A percentile compares a stretch with the other conserved stretches of the same genome.
Evolutionary conservation across 2,113 vertebrate species (phyloP).

Genomic region (Columba livia): DNA sequence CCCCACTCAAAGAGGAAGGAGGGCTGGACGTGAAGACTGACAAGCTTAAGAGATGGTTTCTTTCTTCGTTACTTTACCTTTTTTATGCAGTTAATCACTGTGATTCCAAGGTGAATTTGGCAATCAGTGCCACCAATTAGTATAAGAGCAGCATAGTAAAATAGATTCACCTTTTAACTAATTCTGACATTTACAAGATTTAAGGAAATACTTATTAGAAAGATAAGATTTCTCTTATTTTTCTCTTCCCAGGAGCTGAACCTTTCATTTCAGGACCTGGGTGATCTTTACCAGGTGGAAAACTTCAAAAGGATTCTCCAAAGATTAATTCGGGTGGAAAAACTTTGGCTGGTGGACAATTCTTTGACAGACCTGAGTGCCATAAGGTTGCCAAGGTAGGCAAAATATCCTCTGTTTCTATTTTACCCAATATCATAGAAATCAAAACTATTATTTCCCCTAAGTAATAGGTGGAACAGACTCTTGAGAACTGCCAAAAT

Average conservation of each 20-base stretch:
- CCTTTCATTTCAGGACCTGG: conserved; percentile 93
- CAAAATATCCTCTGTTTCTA: neutral
- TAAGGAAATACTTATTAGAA: neutral
- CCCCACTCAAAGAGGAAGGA: neutral
- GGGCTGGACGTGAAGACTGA: neutral
- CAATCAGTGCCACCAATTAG: neutral
- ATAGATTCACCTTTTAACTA: neutral
- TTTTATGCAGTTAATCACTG: neutral
- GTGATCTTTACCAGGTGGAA: conserved; percentile 86
- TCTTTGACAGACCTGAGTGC: conserved; percentile 87
- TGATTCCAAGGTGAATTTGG: neutral
- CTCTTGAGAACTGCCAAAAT: neutral
- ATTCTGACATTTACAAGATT: neutral
- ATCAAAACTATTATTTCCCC: neutral
- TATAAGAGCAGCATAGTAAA: neutral
- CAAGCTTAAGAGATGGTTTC: neutral
- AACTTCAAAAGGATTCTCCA: conserved; percentile 89
- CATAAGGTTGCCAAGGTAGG: conserved; percentile 90
- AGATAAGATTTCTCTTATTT: neutral
- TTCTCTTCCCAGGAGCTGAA: conserved; percentile 83
- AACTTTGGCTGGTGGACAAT: conserved; percentile 90
- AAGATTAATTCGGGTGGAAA: conserved; percentile 89
- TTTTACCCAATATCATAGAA: neutral
- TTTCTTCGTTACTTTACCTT: neutral
- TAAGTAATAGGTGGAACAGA: neutral